phyloP scores from a whole-genome alignment of 2,113 vertebrate species.

The Sinosuthora webbiana region DNA sequence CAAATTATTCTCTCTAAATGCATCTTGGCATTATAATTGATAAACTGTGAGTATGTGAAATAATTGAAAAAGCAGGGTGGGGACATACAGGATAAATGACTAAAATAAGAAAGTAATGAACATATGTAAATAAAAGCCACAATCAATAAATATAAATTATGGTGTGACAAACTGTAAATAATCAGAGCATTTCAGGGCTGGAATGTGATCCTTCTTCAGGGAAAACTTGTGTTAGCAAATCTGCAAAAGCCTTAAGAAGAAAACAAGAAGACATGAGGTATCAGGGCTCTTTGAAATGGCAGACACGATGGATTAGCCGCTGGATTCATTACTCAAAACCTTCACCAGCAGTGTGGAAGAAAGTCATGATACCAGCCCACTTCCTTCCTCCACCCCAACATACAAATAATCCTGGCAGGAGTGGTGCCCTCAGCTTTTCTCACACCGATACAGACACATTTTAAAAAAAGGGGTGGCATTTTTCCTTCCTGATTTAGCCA shows the following conservation, averaged over 20 bases:
- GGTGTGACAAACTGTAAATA: conserved; percentile 44
- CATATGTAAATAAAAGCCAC: conserved; percentile 53
- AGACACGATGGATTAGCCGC: background rate
- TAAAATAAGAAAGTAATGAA: conserved; percentile 60
- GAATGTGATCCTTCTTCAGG: conserved; percentile 43
- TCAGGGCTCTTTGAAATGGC: background rate
- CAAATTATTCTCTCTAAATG: conserved; percentile 48
- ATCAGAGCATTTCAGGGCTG: conserved; percentile 44
- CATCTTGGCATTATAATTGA: conserved; percentile 48
- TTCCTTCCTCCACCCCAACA: background rate
- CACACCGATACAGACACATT: background rate
- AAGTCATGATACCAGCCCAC: background rate
- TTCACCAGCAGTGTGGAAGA: background rate
- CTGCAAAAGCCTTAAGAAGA: background rate
- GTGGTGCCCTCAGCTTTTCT: background rate
- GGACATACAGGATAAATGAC: conserved; percentile 27
- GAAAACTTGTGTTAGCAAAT: conserved; percentile 8
- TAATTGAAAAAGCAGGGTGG: conserved; percentile 50
- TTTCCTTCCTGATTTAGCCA: background rate
- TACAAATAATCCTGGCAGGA: background rate
- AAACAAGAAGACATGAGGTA: background rate
- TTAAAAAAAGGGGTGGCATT: background rate
- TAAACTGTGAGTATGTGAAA: conserved; percentile 8
- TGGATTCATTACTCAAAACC: background rate
- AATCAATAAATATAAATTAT: conserved; percentile 64